Percentiles rank a stretch among this genome's conserved stretches.
Conservation (phyloP, 2,888 invertebrate genomes). For the Perdita meconis region DNA sequence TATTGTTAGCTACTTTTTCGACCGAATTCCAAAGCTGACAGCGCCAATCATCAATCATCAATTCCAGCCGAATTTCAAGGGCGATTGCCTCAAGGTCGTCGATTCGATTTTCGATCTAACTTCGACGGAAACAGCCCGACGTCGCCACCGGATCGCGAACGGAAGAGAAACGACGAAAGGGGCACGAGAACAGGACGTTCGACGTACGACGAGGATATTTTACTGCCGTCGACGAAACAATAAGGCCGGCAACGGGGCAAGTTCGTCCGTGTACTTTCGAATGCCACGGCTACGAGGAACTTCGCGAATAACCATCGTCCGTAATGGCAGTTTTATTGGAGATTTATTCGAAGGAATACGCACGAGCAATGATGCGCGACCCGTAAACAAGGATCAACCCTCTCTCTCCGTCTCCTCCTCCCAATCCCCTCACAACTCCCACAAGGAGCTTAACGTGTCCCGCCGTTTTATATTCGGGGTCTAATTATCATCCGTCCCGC, state of each 20-base stretch:
- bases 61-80: no score
- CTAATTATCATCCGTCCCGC: conserved; percentile 67
- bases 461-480: conserved; percentile 66
- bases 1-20: no score
- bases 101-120: no score
- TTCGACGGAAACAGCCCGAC: no score
- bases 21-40: no score
- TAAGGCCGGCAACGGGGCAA: conserved; percentile 58
- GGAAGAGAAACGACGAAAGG: conserved; percentile 39
- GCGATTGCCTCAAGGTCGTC: no score
- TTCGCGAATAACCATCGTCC: conserved; percentile 79
- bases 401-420: conserved; percentile 50
- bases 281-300: conserved; percentile 66
- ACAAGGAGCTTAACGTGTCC: conserved; percentile 63
- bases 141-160: no score
- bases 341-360: conserved; percentile 77
- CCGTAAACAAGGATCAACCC: conserved; percentile 77
- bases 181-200: conserved; percentile 21
- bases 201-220: conserved; percentile 58
- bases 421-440: conserved; percentile 29
- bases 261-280: conserved; percentile 71
- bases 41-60: no score
- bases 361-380: conserved; percentile 79
- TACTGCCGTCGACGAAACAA: conserved; percentile 69
- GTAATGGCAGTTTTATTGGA: conserved; percentile 80